Evolutionary conservation across 2,797 vertebrate genomes (phyloP).

Genomic region (Onychomys torridus): DNA sequence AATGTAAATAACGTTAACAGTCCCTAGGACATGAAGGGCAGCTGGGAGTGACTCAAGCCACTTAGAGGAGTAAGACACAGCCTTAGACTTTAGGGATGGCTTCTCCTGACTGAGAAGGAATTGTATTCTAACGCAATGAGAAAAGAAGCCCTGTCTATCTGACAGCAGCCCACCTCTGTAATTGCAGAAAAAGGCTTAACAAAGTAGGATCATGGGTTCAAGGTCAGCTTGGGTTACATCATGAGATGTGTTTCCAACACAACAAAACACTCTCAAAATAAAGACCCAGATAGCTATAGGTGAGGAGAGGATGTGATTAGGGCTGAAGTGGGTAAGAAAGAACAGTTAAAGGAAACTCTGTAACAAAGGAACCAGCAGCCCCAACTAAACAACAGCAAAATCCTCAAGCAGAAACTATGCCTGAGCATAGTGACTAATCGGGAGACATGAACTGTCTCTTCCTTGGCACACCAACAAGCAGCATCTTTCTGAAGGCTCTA

Average conservation of each 20-base stretch:
- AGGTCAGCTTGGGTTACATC: not conserved
- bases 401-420: not conserved
- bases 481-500: not conserved
- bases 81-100: not conserved
- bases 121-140: not conserved
- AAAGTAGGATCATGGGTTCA: not conserved
- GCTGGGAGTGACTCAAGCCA: not conserved
- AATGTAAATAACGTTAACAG: constrained; percentile 31
- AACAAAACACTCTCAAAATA: not conserved
- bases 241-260: not conserved
- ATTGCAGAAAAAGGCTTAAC: not conserved
- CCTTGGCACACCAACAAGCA: not conserved
- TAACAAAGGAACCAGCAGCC: not conserved
- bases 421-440: not conserved
- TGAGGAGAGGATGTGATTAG: not conserved
- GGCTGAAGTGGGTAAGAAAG: not conserved
- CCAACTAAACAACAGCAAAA: no score
- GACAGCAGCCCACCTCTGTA: not conserved
- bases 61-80: not conserved
- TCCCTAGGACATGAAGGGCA: not conserved
- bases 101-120: not conserved
- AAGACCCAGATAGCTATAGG: not conserved
- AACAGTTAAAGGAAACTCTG: not conserved
- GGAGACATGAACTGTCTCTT: not conserved
- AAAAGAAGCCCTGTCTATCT: not conserved